Percentiles rank a stretch among this genome's conserved stretches.
Evolutionary conservation across 64 coral and sea anemone genomes (phyloP).

Genomic region (Anthopleura sola): DNA sequence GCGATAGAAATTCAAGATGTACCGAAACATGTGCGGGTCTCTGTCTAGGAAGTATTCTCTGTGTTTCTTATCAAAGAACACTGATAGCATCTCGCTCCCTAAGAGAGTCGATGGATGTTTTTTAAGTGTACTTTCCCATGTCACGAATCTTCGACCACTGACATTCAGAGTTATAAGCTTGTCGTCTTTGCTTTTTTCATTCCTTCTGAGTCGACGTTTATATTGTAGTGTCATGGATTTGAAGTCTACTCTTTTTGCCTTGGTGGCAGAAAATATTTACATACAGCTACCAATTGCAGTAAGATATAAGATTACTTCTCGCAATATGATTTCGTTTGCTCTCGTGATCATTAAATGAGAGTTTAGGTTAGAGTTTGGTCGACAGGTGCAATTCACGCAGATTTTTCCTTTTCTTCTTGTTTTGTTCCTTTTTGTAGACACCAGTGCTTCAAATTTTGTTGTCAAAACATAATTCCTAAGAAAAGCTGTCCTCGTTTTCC

Average conservation of each 20-base stretch:
- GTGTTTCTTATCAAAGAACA: conserved; percentile 46
- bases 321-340: too few relatives aligned
- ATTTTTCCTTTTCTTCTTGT: too few relatives aligned
- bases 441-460: too few relatives aligned
- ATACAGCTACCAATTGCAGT: background rate
- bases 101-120: conserved; percentile 63
- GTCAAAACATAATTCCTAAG: too few relatives aligned
- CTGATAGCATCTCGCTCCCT: conserved; percentile 50
- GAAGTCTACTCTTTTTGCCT: background rate
- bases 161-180: conserved; percentile 61
- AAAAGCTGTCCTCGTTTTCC: too few relatives aligned
- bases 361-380: too few relatives aligned
- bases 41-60: conserved; percentile 68
- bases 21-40: conserved; percentile 72
- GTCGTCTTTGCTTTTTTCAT: conserved; percentile 37
- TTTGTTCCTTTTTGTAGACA: too few relatives aligned
- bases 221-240: conserved; percentile 51
- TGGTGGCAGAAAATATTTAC: background rate
- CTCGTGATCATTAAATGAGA: too few relatives aligned
- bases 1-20: conserved; percentile 75
- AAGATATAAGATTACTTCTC: background rate
- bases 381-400: too few relatives aligned
- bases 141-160: conserved; percentile 57
- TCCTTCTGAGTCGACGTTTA: conserved; percentile 7
- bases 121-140: conserved; percentile 66